phyloP scores from a whole-genome alignment of 2,113 vertebrate species.

The Isurus oxyrinchus region DNA sequence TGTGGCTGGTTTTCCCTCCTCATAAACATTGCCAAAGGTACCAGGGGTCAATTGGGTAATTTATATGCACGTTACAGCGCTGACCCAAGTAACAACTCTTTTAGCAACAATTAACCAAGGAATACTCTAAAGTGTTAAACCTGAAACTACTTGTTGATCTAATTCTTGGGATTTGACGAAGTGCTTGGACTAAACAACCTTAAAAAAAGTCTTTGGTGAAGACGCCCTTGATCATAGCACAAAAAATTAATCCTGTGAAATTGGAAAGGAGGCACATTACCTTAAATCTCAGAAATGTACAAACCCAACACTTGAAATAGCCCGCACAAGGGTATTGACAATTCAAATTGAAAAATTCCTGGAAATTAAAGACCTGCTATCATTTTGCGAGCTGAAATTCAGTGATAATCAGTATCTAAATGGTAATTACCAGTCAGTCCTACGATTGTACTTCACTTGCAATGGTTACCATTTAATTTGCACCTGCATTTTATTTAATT shows the following conservation, averaged over 20 bases:
- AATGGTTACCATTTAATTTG: not conserved
- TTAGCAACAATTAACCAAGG: not conserved
- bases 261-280: not conserved
- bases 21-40: not conserved
- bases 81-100: not conserved
- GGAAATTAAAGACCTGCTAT: not conserved
- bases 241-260: not conserved
- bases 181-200: not conserved
- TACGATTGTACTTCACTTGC: not conserved
- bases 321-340: not conserved
- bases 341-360: not conserved
- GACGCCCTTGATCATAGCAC: not conserved
- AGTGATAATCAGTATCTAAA: not conserved
- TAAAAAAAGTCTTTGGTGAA: not conserved
- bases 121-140: not conserved
- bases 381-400: no score
- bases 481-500: not conserved
- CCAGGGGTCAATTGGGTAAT: not conserved
- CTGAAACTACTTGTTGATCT: no score
- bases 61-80: slow-evolving; percentile 19
- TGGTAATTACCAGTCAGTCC: not conserved
- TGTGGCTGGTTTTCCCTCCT: no score
- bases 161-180: not conserved
- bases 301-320: not conserved
- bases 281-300: not conserved